These are phyloP conservation scores for Xiphophorus maculatus DNA, from an alignment of 2,113 vertebrate genomes.

Conservation along the genomic window DNA sequence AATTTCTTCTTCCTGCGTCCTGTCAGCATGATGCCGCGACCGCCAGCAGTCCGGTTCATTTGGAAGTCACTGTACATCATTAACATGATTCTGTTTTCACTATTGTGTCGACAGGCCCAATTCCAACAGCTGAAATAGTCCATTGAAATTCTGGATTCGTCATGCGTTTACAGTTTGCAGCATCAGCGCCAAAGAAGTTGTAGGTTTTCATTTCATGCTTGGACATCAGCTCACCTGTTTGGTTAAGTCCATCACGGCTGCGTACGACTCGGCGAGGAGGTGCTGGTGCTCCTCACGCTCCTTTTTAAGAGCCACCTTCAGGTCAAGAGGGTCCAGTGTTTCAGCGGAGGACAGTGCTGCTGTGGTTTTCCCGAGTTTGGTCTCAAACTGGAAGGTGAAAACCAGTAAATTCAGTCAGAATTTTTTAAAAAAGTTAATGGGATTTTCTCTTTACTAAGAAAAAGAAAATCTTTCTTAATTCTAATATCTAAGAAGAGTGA, in stretches of 20 bases:
- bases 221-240: conserved; percentile 82
- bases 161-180: not conserved
- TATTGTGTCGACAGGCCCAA: not conserved
- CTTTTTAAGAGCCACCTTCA: conserved; percentile 89
- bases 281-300: conserved; percentile 96
- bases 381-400: conserved; percentile 83
- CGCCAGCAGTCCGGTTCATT: no score
- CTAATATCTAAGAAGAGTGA: no score
- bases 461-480: no score
- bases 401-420: not conserved
- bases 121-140: not conserved
- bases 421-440: no score
- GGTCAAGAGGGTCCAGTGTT: conserved; percentile 84
- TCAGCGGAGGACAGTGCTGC: conserved; percentile 32
- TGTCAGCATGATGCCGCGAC: no score
- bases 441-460: no score
- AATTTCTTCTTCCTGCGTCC: no score
- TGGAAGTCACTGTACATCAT: no score
- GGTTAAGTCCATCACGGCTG: conserved; percentile 95
- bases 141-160: not conserved
- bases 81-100: no score
- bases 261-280: conserved; percentile 94
- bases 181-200: not conserved
- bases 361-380: conserved; percentile 85
- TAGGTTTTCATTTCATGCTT: not conserved